Conservation (phyloP, 2,797 vertebrate genomes). For the Myiotriccus ornatus region DNA sequence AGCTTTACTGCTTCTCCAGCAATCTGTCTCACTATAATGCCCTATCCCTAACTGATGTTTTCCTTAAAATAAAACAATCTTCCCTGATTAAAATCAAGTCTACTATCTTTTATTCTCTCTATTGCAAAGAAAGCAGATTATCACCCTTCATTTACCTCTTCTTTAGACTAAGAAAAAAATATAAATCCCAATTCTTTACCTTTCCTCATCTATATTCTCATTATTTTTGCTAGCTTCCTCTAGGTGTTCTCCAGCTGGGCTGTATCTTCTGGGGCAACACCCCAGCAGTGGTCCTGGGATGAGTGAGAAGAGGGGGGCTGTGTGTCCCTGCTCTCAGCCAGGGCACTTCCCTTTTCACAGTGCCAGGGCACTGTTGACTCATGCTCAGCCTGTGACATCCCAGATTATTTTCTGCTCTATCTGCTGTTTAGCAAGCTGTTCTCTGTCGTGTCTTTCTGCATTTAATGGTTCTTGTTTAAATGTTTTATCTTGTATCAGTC, state of each 20-base stretch:
- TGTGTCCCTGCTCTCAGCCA: not conserved
- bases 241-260: not conserved
- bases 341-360: not conserved
- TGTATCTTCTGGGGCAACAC: not conserved
- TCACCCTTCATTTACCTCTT: not conserved
- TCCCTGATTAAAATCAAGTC: not conserved
- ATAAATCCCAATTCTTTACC: not conserved
- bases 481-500: not conserved
- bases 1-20: not conserved
- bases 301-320: not conserved
- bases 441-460: not conserved
- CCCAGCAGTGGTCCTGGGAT: not conserved
- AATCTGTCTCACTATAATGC: not conserved
- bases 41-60: not conserved
- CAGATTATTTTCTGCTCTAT: slow-evolving; percentile 28
- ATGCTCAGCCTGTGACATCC: slow-evolving; percentile 33
- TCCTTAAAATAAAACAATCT: not conserved
- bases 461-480: not conserved
- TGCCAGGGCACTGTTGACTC: slow-evolving; percentile 7
- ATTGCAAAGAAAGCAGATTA: not conserved
- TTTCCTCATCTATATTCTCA: not conserved
- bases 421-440: not conserved
- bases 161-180: not conserved
- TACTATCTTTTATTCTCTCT: not conserved
- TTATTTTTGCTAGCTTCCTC: not conserved